Evolutionary conservation across 1,140 invertebrate species (phyloP).

Genomic region (Argopecten irradians): DNA sequence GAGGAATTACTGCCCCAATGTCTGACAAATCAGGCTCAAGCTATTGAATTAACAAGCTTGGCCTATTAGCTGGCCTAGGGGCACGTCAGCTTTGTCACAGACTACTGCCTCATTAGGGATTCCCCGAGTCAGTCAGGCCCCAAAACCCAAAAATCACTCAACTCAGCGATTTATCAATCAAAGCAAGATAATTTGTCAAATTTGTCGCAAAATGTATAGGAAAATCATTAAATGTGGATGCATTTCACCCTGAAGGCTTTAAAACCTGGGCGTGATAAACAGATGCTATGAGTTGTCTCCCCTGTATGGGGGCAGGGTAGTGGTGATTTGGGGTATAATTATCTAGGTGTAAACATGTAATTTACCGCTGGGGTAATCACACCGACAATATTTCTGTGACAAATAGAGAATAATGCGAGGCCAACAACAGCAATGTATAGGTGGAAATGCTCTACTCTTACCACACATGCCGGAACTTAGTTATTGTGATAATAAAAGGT

Average conservation of each 20-base stretch:
- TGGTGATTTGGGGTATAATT: constrained; percentile 49
- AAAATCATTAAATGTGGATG: constrained; percentile 36
- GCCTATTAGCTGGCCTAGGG: constrained; percentile 25
- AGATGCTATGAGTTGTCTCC: constrained; percentile 42
- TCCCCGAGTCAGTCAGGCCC: constrained; percentile 11
- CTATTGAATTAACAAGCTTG: constrained; percentile 49
- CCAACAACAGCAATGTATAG: neutral
- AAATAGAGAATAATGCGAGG: neutral
- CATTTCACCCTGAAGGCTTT: constrained; percentile 1
- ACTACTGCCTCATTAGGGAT: constrained; percentile 50
- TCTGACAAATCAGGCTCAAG: constrained; percentile 45
- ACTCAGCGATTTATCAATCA: constrained; percentile 30
- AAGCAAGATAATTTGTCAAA: constrained; percentile 51
- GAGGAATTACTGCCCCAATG: constrained; percentile 32
- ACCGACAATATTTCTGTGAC: neutral
- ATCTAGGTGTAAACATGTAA: constrained; percentile 48
- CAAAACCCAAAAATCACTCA: constrained; percentile 3
- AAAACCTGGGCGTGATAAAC: constrained; percentile 38
- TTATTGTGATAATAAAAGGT: neutral
- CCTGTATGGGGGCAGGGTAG: constrained; percentile 37
- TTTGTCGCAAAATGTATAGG: constrained; percentile 38
- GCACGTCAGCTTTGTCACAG: constrained; percentile 18
- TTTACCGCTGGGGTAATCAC: constrained; percentile 38
- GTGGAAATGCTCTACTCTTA: neutral
- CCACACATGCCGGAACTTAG: neutral